Evolutionary conservation across 2,113 vertebrate genomes (phyloP).

Genomic region (Pandion haliaetus): DNA sequence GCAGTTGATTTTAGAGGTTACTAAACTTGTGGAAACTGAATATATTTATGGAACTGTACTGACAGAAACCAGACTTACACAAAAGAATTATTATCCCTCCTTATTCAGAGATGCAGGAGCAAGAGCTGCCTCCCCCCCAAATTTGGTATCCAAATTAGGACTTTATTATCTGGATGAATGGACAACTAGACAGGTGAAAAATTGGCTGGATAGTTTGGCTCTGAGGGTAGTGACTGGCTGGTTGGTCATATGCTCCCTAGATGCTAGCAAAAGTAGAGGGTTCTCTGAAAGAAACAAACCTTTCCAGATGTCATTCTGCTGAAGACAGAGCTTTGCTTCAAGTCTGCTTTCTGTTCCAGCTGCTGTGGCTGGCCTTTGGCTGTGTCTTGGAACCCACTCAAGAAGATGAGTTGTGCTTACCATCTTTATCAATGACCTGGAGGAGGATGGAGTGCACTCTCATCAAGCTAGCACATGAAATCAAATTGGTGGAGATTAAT

Average conservation of each 20-base stretch:
- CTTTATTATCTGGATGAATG: background rate
- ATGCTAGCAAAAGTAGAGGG: background rate
- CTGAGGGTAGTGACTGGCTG: background rate
- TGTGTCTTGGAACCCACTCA: background rate
- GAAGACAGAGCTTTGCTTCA: background rate
- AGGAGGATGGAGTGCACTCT: background rate
- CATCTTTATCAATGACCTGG: background rate
- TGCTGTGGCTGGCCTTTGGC: background rate
- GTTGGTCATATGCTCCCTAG: background rate
- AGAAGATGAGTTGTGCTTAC: background rate
- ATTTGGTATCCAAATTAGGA: background rate
- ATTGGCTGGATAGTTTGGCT: background rate
- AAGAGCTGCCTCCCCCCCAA: background rate
- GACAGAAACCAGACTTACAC: background rate
- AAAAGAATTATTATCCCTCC: background rate
- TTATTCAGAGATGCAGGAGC: background rate
- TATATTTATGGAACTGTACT: background rate
- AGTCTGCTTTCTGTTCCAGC: background rate
- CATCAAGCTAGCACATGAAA: background rate
- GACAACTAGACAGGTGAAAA: background rate
- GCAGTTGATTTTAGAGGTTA: background rate
- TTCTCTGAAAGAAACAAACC: background rate
- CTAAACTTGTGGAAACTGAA: background rate
- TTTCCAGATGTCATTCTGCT: background rate
- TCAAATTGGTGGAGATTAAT: background rate